phyloP scores from a whole-genome alignment of 2,888 invertebrate genomes.

The Diplazon laetatorius region DNA sequence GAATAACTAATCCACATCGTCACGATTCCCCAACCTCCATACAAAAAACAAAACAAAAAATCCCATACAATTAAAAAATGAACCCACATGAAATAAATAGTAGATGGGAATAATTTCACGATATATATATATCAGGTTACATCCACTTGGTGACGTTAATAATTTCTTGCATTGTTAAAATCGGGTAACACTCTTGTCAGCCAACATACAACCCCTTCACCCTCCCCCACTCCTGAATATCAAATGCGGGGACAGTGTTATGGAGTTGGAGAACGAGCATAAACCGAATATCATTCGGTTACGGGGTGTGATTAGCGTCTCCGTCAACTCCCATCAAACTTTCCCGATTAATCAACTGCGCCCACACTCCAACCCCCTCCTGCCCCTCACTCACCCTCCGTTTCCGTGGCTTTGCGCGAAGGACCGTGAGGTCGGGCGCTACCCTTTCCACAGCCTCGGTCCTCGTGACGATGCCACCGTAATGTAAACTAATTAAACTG shows the following conservation, averaged over 20 bases:
- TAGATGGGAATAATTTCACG: not conserved
- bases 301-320: slow-evolving; percentile 81
- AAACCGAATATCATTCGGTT: slow-evolving; percentile 75
- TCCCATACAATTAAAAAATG: too few relatives aligned
- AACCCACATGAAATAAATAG: too few relatives aligned
- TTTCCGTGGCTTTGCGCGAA: too few relatives aligned
- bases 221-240: too few relatives aligned
- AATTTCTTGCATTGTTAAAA: not conserved
- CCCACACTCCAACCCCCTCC: slow-evolving; percentile 61
- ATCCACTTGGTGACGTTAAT: not conserved
- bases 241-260: slow-evolving; percentile 61
- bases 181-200: not conserved
- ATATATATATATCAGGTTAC: too few relatives aligned
- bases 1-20: too few relatives aligned
- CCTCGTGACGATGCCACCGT: slow-evolving; percentile 78
- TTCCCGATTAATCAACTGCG: slow-evolving; percentile 80
- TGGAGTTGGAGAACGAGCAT: slow-evolving; percentile 61
- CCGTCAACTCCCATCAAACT: slow-evolving; percentile 81
- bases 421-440: slow-evolving; percentile 57
- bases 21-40: too few relatives aligned
- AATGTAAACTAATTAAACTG: slow-evolving; percentile 82
- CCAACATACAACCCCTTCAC: slow-evolving; percentile 57
- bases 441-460: slow-evolving; percentile 69
- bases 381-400: slow-evolving; percentile 38
- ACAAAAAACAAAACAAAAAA: too few relatives aligned